Percentiles rank a stretch among this genome's conserved stretches.
phyloP scores from a whole-genome alignment of 53 echinoderm and acorn worm genomes.

The Temnopleurus reevesii region DNA sequence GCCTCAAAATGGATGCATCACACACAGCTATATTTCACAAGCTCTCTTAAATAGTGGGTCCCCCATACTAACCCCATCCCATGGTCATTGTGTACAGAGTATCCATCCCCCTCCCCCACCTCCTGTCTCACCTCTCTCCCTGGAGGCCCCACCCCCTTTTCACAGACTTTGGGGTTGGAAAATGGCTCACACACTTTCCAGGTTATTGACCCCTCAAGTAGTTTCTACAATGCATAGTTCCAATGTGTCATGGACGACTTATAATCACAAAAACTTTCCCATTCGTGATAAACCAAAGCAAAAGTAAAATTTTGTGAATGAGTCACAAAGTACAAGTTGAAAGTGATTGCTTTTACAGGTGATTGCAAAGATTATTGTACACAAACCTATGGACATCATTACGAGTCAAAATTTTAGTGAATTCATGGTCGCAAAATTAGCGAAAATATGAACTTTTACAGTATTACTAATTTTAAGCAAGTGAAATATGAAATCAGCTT shows the following conservation, averaged over 20 bases:
- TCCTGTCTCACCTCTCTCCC: not conserved
- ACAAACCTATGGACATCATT: too few species aligned
- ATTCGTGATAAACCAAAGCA: not conserved
- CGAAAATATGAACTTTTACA: too few species aligned
- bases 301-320: not conserved
- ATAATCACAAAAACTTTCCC: not conserved
- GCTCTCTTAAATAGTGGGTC: too few species aligned
- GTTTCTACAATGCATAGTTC: too few species aligned
- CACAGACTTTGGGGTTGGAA: not conserved
- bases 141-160: not conserved
- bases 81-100: too few species aligned
- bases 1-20: too few species aligned
- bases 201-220: conserved; percentile 24
- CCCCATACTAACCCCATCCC: too few species aligned
- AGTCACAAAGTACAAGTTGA: not conserved
- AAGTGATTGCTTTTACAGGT: not conserved
- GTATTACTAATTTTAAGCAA: not conserved
- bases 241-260: not conserved
- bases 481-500: not conserved
- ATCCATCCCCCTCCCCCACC: too few species aligned
- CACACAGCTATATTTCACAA: too few species aligned
- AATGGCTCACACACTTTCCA: not conserved
- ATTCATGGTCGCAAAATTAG: too few species aligned
- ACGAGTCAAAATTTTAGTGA: too few species aligned
- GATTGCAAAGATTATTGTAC: too few species aligned